Percentiles rank a stretch among this genome's conserved stretches.
These are phyloP conservation scores for Criorhina ranunculi DNA, from an alignment of 2,888 invertebrate genomes.

Conservation along the genomic window DNA sequence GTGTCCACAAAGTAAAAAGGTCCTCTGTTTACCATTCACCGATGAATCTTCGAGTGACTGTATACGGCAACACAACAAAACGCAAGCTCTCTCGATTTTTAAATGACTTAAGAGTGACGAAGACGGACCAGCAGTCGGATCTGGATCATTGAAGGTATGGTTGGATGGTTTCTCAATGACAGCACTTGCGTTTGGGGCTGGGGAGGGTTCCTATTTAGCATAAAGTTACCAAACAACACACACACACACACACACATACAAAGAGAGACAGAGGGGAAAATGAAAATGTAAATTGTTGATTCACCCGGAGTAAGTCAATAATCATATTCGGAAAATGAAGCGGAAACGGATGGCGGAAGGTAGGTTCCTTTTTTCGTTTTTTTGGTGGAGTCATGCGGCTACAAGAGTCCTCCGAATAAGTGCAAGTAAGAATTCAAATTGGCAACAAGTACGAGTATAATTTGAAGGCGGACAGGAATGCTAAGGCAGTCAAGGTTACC, in stretches of 20 bases:
- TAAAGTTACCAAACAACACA: slow-evolving; percentile 67
- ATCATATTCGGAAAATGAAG: slow-evolving; percentile 65
- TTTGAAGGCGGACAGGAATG: slow-evolving; percentile 6
- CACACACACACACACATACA: slow-evolving; percentile 10
- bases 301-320: slow-evolving; percentile 73
- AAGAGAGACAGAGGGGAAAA: slow-evolving; percentile 4
- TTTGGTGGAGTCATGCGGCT: slow-evolving; percentile 63
- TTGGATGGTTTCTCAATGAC: slow-evolving; percentile 68
- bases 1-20: slow-evolving; percentile 70
- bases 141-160: slow-evolving; percentile 19
- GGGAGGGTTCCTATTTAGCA: slow-evolving; percentile 73
- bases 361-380: background rate
- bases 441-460: slow-evolving; percentile 71
- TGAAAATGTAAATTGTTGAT: slow-evolving; percentile 74
- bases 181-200: slow-evolving; percentile 55
- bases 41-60: slow-evolving; percentile 58
- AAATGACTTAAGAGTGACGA: slow-evolving; percentile 16
- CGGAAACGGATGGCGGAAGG: slow-evolving; percentile 16
- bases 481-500: slow-evolving; percentile 6
- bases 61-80: slow-evolving; percentile 34
- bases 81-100: slow-evolving; percentile 21
- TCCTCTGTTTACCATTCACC: slow-evolving; percentile 62
- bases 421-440: slow-evolving; percentile 66
- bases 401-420: slow-evolving; percentile 39
- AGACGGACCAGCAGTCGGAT: slow-evolving; percentile 28